phyloP scores from a whole-genome alignment of 64 coral and sea anemone species.

The Catalaphyllia jardinei region DNA sequence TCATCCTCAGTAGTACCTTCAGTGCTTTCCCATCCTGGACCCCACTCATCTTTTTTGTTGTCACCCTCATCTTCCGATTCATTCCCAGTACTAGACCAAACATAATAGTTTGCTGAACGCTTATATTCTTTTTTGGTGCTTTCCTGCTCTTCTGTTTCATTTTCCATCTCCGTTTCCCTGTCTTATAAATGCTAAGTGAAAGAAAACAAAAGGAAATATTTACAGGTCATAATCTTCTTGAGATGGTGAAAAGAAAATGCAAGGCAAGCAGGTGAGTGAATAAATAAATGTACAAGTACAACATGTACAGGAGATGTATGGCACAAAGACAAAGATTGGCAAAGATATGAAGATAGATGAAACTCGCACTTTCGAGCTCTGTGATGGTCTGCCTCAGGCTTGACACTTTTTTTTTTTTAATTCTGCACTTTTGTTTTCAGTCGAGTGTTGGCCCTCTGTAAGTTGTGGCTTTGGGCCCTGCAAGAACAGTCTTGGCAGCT shows the following conservation, averaged over 20 bases:
- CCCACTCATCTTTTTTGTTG: background rate
- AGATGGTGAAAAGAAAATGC: too few species aligned
- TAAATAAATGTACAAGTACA: too few species aligned
- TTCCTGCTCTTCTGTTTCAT: constrained; percentile 9
- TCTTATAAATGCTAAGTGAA: background rate
- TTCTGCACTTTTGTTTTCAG: background rate
- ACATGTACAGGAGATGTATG: background rate
- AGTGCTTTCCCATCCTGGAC: background rate
- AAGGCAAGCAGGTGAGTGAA: too few species aligned
- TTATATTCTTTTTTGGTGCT: background rate
- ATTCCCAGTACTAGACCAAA: constrained; percentile 11
- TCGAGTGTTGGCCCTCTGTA: background rate
- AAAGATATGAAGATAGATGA: background rate
- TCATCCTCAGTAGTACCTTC: constrained; percentile 11
- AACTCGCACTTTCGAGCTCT: constrained; percentile 6
- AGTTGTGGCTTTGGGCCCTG: background rate
- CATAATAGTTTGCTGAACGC: background rate
- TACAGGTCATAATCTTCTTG: background rate
- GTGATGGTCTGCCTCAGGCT: background rate
- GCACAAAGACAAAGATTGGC: background rate
- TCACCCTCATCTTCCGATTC: background rate
- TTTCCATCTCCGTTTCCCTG: background rate
- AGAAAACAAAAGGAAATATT: background rate
- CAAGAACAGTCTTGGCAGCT: background rate
- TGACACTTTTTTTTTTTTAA: constrained; percentile 1